phyloP scores from a whole-genome alignment of 2,797 vertebrate species.

The Siniperca obscura region DNA sequence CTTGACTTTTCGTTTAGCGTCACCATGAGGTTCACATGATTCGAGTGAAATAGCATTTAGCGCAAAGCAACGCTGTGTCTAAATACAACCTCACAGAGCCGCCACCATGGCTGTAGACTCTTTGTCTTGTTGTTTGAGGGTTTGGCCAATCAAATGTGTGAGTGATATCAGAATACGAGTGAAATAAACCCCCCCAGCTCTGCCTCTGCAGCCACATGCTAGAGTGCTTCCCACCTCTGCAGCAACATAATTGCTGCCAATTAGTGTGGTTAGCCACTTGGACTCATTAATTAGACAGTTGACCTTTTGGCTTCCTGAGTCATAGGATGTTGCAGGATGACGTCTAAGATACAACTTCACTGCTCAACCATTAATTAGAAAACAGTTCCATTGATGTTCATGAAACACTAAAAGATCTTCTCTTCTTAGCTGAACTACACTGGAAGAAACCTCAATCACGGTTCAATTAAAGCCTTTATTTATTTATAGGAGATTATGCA shows the following conservation, averaged over 20 bases:
- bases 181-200: not conserved
- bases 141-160: not conserved
- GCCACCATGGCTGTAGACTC: not conserved
- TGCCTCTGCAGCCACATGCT: slow-evolving; percentile 4
- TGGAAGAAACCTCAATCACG: not conserved
- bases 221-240: not conserved
- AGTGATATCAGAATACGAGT: no score
- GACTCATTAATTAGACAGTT: slow-evolving; percentile 9
- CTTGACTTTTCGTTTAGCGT: not conserved
- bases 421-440: not conserved
- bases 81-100: not conserved
- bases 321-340: slow-evolving; percentile 2
- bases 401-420: not conserved
- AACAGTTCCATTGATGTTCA: not conserved
- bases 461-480: slow-evolving; percentile 51
- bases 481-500: slow-evolving; percentile 30
- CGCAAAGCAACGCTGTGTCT: not conserved
- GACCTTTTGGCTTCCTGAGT: slow-evolving; percentile 32
- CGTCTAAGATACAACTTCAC: not conserved
- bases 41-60: not conserved
- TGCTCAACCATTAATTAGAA: not conserved
- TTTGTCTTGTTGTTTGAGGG: not conserved
- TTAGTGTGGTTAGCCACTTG: slow-evolving; percentile 19
- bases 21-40: no score
- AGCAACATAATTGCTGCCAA: slow-evolving; percentile 16